Base-by-base conservation (phyloP, 2,113 vertebrate genomes). In the Phyllopteryx taeniolatus region DNA sequence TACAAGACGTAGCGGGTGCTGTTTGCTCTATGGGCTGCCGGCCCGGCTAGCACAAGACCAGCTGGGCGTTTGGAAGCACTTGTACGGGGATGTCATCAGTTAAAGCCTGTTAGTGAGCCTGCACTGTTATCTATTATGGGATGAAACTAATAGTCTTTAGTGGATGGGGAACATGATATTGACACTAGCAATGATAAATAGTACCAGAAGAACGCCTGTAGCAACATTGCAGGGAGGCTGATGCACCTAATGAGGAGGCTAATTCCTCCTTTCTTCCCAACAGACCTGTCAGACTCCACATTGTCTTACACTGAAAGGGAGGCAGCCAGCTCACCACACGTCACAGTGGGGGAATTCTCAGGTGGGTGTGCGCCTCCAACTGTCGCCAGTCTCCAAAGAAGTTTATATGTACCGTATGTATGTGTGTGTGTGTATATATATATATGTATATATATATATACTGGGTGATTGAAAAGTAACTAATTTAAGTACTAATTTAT, bases 301-400 rank as follows among this genome's bases (percentile, higher is more conserved):
- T 94, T 98, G 95, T 98, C 97, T 92, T 98, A 98, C 96, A 98
- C 97, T 98, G 98, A 98, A 97, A 96, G 93, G 1, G 98, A 98
- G 94, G 94, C 95, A 85, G 94, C 94, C 84, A 95, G 93, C 92
- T 96, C 95, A 35, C 96, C 95, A 87, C 95, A 96, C 87, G 79
- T 92, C 86, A 94, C 93, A 54, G 94, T 94, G 4, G 95, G 95
- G 88, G 95, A 98, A 84, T 97, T 99, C 93, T 97, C 97, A 95
- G 96, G 97, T 98, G 90, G 91, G 96, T 91, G 65, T 81, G 73
- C 71, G 63, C 53, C 71, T 78, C 70, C 68, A 71, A 71, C 71
- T 67, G 69, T 60, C 27, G 12, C 56, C 44, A 39, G 8, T 61
- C 44, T 71, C 56, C 46, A 75, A 76, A 79, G 68, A 47, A 70